phyloP scores from a whole-genome alignment of 2,888 invertebrate species.

The Mythimna pallens region DNA sequence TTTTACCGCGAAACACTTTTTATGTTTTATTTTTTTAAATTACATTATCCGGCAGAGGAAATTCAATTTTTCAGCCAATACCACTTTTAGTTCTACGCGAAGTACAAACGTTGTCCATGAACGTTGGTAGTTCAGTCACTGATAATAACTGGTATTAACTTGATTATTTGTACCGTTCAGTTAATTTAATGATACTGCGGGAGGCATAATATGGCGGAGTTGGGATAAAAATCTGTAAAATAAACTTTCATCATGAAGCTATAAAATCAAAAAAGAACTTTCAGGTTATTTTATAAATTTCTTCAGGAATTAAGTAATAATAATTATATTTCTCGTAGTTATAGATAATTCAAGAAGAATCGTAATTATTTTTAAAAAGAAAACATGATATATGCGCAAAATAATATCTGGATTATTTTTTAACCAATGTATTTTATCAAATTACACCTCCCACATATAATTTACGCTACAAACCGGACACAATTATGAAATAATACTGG shows the following conservation, averaged over 20 bases:
- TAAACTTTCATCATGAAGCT: not conserved
- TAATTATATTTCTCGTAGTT: no score
- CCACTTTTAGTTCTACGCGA: slow-evolving; percentile 75
- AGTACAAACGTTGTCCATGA: slow-evolving; percentile 75
- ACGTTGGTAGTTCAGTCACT: slow-evolving; percentile 66
- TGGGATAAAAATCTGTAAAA: slow-evolving; percentile 9
- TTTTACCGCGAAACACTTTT: slow-evolving; percentile 59
- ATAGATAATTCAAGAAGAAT: not conserved
- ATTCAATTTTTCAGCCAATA: slow-evolving; percentile 75
- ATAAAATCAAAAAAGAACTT: not conserved
- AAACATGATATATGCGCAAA: not conserved
- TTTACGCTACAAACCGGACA: slow-evolving; percentile 5
- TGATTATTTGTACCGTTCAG: slow-evolving; percentile 32
- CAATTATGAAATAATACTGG: slow-evolving; percentile 28
- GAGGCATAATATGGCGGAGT: slow-evolving; percentile 38
- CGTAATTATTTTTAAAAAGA: not conserved
- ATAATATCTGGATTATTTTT: not conserved
- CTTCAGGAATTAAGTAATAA: no score
- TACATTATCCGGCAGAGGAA: slow-evolving; percentile 44
- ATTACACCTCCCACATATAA: slow-evolving; percentile 19
- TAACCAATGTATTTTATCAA: not conserved
- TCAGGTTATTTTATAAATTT: no score
- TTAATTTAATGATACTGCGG: slow-evolving; percentile 48
- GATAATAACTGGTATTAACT: slow-evolving; percentile 44
- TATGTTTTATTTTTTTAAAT: slow-evolving; percentile 18